Evolutionary conservation across 2,797 vertebrate genomes (phyloP).

Genomic region (Morus bassanus): DNA sequence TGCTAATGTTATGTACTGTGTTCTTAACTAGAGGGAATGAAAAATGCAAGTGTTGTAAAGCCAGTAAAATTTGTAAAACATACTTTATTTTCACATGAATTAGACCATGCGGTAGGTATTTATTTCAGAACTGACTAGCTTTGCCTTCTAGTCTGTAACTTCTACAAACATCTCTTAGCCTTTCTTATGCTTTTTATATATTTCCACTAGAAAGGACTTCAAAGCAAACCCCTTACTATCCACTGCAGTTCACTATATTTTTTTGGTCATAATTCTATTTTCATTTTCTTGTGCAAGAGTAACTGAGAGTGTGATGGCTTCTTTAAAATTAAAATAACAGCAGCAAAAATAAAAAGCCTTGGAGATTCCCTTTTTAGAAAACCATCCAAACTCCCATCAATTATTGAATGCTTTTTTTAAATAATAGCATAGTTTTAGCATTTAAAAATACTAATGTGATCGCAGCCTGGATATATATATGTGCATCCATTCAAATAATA

Average conservation of each 20-base stretch:
- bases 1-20: background rate
- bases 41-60: background rate
- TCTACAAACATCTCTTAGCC: background rate
- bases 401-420: background rate
- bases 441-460: background rate
- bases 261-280: background rate
- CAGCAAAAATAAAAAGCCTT: conserved; percentile 1
- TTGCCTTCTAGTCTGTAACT: background rate
- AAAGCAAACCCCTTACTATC: background rate
- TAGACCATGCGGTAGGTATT: background rate
- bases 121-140: background rate
- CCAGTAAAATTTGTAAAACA: background rate
- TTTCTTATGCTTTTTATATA: background rate
- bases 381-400: background rate
- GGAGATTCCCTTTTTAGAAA: conserved; percentile 32
- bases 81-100: background rate
- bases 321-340: conserved; percentile 31
- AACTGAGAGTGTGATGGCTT: background rate
- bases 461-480: background rate
- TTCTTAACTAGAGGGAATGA: background rate
- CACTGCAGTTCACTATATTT: background rate
- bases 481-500: background rate
- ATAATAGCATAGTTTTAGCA: background rate
- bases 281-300: background rate
- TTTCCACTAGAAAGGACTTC: background rate